These are phyloP conservation scores for Drosophila cardini DNA, from an alignment of 1,140 invertebrate genomes.

Conservation along the genomic window DNA sequence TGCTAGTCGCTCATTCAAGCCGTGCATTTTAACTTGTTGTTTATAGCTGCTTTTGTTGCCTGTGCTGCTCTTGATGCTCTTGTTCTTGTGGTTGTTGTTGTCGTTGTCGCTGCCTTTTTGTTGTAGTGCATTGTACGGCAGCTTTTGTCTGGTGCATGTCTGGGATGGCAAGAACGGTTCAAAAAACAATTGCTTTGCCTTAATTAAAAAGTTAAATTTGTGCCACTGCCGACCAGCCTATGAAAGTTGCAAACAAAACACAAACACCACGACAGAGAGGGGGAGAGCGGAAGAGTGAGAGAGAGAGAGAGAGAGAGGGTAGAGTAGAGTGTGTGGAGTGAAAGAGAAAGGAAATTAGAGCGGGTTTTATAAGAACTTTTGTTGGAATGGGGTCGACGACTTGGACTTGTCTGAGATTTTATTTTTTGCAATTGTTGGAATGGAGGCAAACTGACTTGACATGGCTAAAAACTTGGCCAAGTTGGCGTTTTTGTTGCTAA, in stretches of 20 bases:
- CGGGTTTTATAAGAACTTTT: not conserved
- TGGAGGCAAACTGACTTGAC: not conserved
- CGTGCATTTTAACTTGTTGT: too few species aligned
- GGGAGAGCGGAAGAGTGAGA: not conserved
- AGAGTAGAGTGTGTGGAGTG: not conserved
- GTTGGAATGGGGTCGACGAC: constrained; percentile 7
- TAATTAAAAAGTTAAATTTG: constrained; percentile 80
- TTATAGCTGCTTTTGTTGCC: constrained; percentile 19
- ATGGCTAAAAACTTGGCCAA: constrained; percentile 19
- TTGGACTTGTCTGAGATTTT: constrained; percentile 18
- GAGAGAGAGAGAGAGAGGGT: too few species aligned
- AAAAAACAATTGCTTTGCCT: constrained; percentile 69
- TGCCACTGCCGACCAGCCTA: constrained; percentile 47
- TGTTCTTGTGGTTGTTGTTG: constrained; percentile 20
- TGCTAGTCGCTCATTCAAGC: too few species aligned
- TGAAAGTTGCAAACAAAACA: constrained; percentile 48
- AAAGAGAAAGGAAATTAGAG: not conserved
- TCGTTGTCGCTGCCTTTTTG: not conserved
- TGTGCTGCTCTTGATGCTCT: constrained; percentile 18
- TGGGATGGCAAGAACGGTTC: constrained; percentile 19
- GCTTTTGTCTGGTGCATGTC: constrained; percentile 50
- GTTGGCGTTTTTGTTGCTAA: constrained; percentile 38
- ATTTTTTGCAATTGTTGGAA: constrained; percentile 15
- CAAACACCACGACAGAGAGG: not conserved
- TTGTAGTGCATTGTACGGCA: constrained; percentile 38